These are phyloP conservation scores for Sebastes fasciatus DNA, from an alignment of 2,113 vertebrate genomes.

Conservation along the genomic window DNA sequence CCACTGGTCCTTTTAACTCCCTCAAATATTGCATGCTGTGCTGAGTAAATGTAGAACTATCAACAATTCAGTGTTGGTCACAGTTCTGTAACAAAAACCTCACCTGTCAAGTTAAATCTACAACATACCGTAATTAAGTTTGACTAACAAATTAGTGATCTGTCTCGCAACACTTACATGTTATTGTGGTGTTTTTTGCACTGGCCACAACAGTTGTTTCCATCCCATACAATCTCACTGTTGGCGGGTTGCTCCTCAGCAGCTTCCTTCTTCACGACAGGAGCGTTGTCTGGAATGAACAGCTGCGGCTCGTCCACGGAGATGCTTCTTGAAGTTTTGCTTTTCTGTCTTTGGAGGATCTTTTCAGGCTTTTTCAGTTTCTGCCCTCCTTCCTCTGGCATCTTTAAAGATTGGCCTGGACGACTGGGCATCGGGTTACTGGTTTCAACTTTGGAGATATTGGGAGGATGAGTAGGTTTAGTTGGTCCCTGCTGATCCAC, in stretches of 20 bases:
- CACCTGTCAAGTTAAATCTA: neutral
- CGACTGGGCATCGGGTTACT: slow-evolving; percentile 25
- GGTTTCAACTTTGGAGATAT: slow-evolving; percentile 52
- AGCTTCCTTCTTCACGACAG: slow-evolving; percentile 89
- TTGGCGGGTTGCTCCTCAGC: slow-evolving; percentile 87
- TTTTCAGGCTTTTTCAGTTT: slow-evolving; percentile 91
- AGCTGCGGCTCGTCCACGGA: slow-evolving; percentile 96
- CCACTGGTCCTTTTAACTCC: neutral
- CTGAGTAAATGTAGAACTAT: neutral
- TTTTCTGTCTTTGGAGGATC: slow-evolving; percentile 89
- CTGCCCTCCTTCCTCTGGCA: slow-evolving; percentile 83
- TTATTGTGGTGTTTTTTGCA: slow-evolving; percentile 97
- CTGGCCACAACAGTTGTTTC: slow-evolving; percentile 94
- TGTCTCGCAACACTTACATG: slow-evolving; percentile 80
- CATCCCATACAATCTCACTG: slow-evolving; percentile 89
- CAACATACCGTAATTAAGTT: neutral
- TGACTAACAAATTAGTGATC: neutral
- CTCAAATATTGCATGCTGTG: neutral
- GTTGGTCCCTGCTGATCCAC: slow-evolving; percentile 57
- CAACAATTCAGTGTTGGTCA: neutral
- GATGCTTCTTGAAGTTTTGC: slow-evolving; percentile 89
- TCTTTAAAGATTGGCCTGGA: slow-evolving; percentile 76
- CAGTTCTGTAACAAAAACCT: neutral
- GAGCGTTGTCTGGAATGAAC: slow-evolving; percentile 98
- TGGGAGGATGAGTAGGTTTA: slow-evolving; percentile 53